A percentile compares a stretch with the other conserved stretches of the same genome.
phyloP scores from a whole-genome alignment of 2,113 vertebrate genomes.

The Microtus oregoni region DNA sequence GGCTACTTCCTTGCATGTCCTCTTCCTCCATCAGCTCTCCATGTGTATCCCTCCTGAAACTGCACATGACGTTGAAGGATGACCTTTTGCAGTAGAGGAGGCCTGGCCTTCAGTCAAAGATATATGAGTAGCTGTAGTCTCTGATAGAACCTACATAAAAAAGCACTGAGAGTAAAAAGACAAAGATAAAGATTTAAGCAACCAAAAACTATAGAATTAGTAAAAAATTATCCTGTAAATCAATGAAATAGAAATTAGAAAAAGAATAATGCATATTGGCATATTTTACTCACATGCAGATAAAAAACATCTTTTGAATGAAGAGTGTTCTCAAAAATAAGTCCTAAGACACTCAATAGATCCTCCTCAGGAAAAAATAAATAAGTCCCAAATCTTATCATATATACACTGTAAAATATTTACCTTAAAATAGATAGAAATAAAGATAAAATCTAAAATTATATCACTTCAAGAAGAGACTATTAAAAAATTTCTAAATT shows the following conservation, averaged over 20 bases:
- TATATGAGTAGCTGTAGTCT: neutral
- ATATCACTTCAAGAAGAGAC: neutral
- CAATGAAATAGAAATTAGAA: neutral
- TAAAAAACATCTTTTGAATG: neutral
- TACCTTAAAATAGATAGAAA: neutral
- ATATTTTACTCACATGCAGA: neutral
- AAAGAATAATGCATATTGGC: neutral
- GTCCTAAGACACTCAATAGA: neutral
- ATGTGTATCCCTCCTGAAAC: neutral
- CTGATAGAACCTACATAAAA: neutral
- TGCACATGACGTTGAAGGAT: neutral
- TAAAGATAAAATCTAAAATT: neutral
- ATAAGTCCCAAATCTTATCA: neutral
- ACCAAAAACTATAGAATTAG: neutral
- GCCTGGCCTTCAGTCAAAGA: neutral
- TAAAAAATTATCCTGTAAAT: neutral
- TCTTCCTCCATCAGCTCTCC: neutral
- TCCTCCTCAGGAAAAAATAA: neutral
- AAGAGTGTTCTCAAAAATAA: neutral
- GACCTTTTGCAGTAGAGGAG: neutral
- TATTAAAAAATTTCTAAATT: neutral
- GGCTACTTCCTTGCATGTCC: neutral
- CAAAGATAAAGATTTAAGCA: neutral
- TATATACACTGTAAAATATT: neutral
- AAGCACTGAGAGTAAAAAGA: neutral